These are phyloP conservation scores for Uloborus diversus DNA, from an alignment of 1,140 invertebrate species.

Conservation along the genomic window DNA sequence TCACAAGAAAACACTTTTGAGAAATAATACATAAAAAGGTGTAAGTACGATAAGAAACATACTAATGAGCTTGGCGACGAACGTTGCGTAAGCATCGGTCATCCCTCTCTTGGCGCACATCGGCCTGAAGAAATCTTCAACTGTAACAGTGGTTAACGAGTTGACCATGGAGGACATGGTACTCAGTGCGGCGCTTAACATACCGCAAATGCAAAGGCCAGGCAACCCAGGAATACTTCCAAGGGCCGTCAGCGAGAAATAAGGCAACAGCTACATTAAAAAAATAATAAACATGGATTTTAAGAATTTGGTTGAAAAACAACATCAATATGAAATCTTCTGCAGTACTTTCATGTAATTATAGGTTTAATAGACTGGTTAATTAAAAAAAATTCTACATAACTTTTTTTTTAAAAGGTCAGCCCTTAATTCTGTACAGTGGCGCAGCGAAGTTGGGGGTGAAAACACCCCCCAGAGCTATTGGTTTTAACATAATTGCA, in stretches of 20 bases:
- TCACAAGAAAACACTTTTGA: no score
- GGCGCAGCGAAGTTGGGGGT: no score
- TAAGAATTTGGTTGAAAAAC: no score
- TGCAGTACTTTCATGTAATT: no score
- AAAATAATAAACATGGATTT: slow-evolving; percentile 81
- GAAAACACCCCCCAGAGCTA: no score
- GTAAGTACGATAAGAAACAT: slow-evolving; percentile 65
- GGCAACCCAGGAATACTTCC: slow-evolving; percentile 61
- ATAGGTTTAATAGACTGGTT: no score
- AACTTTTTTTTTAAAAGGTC: no score
- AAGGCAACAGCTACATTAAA: slow-evolving; percentile 84
- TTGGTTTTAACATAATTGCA: no score
- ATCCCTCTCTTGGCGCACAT: not conserved
- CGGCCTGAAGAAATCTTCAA: slow-evolving; percentile 83
- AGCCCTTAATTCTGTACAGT: no score
- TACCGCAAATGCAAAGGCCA: slow-evolving; percentile 65
- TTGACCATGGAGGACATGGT: slow-evolving; percentile 92
- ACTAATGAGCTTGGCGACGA: slow-evolving; percentile 84
- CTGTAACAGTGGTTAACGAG: slow-evolving; percentile 87
- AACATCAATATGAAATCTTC: no score
- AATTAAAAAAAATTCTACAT: no score
- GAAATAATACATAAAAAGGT: no score
- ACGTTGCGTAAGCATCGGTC: slow-evolving; percentile 62
- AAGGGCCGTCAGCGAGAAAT: slow-evolving; percentile 81
- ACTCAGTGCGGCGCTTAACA: slow-evolving; percentile 71